Evolutionary conservation across 2,113 vertebrate genomes (phyloP).

Genomic region (Atrichornis clamosus): DNA sequence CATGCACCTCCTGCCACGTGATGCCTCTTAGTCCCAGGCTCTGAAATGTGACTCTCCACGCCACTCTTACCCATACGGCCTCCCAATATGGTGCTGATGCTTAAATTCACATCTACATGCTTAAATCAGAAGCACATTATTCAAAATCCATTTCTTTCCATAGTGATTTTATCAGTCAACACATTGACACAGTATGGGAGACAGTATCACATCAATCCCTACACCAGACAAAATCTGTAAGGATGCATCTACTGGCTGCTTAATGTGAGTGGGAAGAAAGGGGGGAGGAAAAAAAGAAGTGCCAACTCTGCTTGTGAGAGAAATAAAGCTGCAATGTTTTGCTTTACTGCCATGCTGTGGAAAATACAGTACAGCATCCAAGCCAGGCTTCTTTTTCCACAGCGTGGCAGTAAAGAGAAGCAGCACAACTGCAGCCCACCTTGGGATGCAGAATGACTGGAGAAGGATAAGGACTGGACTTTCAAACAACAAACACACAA

Average conservation of each 20-base stretch:
- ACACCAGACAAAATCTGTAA: background rate
- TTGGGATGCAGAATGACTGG: background rate
- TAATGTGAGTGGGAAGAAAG: background rate
- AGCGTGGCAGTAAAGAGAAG: constrained; percentile 11
- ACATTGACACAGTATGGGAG: background rate
- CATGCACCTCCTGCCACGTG: background rate
- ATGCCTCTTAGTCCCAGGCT: background rate
- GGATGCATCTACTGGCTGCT: background rate
- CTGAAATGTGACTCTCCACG: background rate
- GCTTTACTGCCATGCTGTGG: background rate
- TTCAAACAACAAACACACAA: background rate
- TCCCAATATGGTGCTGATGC: background rate
- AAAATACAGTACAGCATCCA: background rate
- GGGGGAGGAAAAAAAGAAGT: background rate
- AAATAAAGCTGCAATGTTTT: background rate
- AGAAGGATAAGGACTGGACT: background rate
- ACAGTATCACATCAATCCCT: constrained; percentile 48
- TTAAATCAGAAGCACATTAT: background rate
- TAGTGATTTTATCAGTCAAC: constrained; percentile 5
- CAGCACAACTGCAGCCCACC: background rate
- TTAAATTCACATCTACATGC: background rate
- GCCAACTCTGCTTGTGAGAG: background rate
- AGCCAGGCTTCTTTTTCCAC: background rate
- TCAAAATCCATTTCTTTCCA: constrained; percentile 53
- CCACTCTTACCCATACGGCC: background rate